Percentiles rank a stretch among this genome's conserved stretches.
phyloP scores from a whole-genome alignment of 2,888 invertebrate species.

The Cryptus viduatorius region DNA sequence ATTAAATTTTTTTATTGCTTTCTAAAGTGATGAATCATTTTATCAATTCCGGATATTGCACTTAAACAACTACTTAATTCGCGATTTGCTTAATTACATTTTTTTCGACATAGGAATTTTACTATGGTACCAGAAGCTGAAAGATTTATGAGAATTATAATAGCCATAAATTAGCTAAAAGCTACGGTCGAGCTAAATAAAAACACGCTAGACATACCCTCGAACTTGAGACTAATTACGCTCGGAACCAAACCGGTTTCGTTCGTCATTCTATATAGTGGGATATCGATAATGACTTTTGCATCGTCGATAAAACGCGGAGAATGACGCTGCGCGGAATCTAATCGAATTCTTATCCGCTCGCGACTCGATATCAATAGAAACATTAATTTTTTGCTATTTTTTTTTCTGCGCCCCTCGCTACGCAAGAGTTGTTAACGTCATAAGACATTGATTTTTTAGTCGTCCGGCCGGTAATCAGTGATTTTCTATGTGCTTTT shows the following conservation, averaged over 20 bases:
- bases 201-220: not conserved
- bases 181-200: not conserved
- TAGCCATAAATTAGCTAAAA: not conserved
- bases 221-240: not conserved
- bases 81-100: not conserved
- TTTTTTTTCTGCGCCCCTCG: not conserved
- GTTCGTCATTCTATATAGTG: not conserved
- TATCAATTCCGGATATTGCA: not conserved
- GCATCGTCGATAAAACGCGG: not conserved
- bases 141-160: not conserved
- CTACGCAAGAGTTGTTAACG: not conserved
- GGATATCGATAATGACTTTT: not conserved
- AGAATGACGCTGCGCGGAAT: not conserved
- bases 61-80: not conserved
- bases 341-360: not conserved
- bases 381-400: not conserved
- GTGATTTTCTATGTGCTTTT: not conserved
- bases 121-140: not conserved
- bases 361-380: not conserved
- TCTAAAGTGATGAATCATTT: not conserved
- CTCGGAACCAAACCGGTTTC: not conserved
- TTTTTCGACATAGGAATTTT: not conserved
- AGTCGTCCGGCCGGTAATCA: not conserved
- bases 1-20: not conserved
- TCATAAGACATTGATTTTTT: not conserved